Base-by-base conservation (phyloP, 1,140 invertebrate genomes). In the Sinonovacula constricta region DNA sequence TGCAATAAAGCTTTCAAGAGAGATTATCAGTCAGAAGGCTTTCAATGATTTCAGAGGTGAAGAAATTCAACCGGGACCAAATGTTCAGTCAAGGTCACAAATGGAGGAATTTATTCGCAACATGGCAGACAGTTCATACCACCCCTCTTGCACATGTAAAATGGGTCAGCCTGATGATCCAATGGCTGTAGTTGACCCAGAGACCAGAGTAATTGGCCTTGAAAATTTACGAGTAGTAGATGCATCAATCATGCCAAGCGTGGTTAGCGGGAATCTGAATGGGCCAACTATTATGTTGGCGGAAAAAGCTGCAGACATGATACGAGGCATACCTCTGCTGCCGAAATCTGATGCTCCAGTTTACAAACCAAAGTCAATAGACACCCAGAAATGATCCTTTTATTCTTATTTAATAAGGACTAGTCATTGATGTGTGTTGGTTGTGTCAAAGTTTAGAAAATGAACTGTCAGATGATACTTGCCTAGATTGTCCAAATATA, bases 101-200 rank as follows among this genome's bases (percentile, higher is more conserved):
- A 83, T 91, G 54, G 89, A 91, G 68, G 83, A 75, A 26, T 90
- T 86, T 74, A 77, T 88, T 66, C 81, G 89, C 31, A 68, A 76
- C 14, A 85, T 87, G 63, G 83, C 86, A 0, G 92, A 92, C 67
- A 91, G 88, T 63, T 89, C 92, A 15, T 93, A 93, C 82, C 92
- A 93, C 82, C 92, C 92, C 22, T 93, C 91, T 4, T 93, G 93
- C 60, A 93, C 93, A 2, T 93, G 93, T 86, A 92, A 92, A 81
- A 94, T 94, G 93, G 93, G 93, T 2, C 91, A 91, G 0, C 68
- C 78, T 0, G 79, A 81, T 34, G 92, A 94, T 81, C 81, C 83
- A 2, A 87, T 89, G 74, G 91, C 93, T 33, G 94, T 95, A 0
- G 94, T 94, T 0, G 92, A 94, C 79, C 81, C 88, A 0, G 69